Evolutionary conservation across 2,797 vertebrate species (phyloP), one percentile per base, ranked within the genome.

Genomic region (Momotus momota): DNA sequence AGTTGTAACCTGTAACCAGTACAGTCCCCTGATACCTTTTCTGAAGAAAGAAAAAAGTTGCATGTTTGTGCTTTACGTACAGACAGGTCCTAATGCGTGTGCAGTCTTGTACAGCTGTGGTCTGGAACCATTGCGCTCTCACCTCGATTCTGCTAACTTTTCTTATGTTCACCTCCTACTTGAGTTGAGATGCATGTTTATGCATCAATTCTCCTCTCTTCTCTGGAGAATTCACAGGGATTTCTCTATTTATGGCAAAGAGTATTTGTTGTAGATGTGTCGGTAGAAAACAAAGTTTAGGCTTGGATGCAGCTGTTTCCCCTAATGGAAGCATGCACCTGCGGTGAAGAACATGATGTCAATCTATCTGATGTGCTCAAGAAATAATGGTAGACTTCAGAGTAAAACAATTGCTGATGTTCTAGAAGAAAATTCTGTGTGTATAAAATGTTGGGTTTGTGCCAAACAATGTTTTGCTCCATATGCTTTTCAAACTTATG

Each of bases 321-420:
- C 0, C 0, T 70, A 33, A 18, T 20, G 26, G 72, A 55, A 75
- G 13, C 20, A 8, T 2, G 7, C 26, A 16, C 5, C 1, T 40
- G 4, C 1, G 0, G 5, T 40, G 25, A 72, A 86, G 40, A 54
- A 51, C 3, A 1, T 62, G 27, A 48, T 43, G 29, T 80, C 54
- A 15, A 0, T 35, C 12, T 60, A 2, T 88, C 40, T 64, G 58
- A 14, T 22, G 9, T 23, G 7, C 57, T 83, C 25, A 45, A 73
- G 49, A 90, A 86, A 40, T 58, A 69, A 19, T 20, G 33, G 65
- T 41, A 70, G 46, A 35, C 43, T 87, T 93, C 8, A 23, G 35
- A 70, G 25, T 40, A 27, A 48, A 51, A 25, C 33, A 65, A 4
- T 49, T 81, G 46, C 41, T 93, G 82, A 31, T 81, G 65, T 81